A percentile compares a stretch with the other conserved stretches of the same genome.
Evolutionary conservation across 2,888 invertebrate genomes (phyloP).

Genomic region (Nipponacmea schrenckii): DNA sequence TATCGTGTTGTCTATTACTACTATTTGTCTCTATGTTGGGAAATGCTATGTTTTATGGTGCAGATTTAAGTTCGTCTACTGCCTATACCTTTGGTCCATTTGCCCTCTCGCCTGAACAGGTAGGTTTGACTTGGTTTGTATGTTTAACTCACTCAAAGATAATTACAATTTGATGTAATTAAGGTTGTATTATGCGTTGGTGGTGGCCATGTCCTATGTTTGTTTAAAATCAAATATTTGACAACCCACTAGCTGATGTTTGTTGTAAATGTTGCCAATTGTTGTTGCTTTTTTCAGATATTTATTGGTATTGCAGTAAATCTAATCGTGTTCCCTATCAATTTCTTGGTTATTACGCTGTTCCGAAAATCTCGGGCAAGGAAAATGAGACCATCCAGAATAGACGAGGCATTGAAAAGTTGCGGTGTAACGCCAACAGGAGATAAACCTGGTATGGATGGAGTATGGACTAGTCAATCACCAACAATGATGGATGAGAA

Average conservation of each 20-base stretch:
- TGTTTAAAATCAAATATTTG: too few species aligned
- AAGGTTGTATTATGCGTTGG: too few species aligned
- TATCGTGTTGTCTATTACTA: conserved; percentile 70
- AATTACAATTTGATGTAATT: too few species aligned
- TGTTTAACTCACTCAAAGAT: too few species aligned
- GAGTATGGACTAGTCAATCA: conserved; percentile 12
- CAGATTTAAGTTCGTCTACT: conserved; percentile 43
- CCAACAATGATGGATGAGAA: conserved; percentile 6
- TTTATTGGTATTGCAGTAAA: conserved; percentile 68
- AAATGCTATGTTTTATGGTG: conserved; percentile 72
- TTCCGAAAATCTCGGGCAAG: conserved; percentile 68
- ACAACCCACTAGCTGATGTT: too few species aligned
- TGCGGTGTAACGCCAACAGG: neutral
- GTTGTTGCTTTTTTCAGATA: conserved; percentile 52
- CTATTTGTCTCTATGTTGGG: conserved; percentile 70
- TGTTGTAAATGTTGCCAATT: too few species aligned
- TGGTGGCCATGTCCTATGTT: too few species aligned
- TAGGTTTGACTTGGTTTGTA: conserved; percentile 32
- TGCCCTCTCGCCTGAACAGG: conserved; percentile 68
- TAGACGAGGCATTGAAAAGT: conserved; percentile 56
- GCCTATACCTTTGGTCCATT: conserved; percentile 69
- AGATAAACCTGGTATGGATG: conserved; percentile 13
- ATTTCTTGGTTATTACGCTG: conserved; percentile 67
- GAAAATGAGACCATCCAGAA: conserved; percentile 58
- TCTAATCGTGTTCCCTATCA: conserved; percentile 69